A percentile compares a stretch with the other conserved stretches of the same genome.
These are phyloP conservation scores for Solea senegalensis DNA, from an alignment of 2,113 vertebrate species.

Conservation along the genomic window DNA sequence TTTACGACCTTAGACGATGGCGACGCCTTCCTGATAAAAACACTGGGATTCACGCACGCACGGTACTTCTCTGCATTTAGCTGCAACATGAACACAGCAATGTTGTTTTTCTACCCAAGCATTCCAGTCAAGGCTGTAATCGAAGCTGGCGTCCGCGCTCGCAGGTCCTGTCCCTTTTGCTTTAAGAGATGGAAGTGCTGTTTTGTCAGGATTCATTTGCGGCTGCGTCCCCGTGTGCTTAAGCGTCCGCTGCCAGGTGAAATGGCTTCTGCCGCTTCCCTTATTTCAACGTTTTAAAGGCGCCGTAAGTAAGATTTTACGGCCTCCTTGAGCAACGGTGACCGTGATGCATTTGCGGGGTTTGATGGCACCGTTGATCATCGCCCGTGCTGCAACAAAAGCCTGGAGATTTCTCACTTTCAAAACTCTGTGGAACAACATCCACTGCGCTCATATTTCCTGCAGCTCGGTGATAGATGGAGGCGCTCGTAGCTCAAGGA, in stretches of 20 bases:
- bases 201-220: constrained; percentile 14
- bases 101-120: background rate
- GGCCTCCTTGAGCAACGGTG: constrained; percentile 3
- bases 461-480: constrained; percentile 54
- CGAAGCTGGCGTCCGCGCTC: background rate
- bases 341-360: constrained; percentile 38
- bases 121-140: background rate
- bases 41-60: background rate
- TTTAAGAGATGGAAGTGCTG: background rate
- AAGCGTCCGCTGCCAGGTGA: background rate
- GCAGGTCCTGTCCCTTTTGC: background rate
- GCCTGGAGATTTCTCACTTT: constrained; percentile 51
- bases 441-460: constrained; percentile 40
- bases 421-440: constrained; percentile 39
- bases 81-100: background rate
- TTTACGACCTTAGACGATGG: background rate
- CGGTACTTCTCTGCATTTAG: background rate
- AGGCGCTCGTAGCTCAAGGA: constrained; percentile 24
- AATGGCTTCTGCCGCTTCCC: background rate
- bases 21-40: background rate
- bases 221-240: constrained; percentile 5
- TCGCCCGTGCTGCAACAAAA: constrained; percentile 13
- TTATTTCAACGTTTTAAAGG: constrained; percentile 27
- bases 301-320: constrained; percentile 40
- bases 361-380: constrained; percentile 52